Percentiles rank a stretch among this genome's conserved stretches.
Evolutionary conservation across 1,140 invertebrate species (phyloP).

Genomic region (Aporrectodea caliginosa): DNA sequence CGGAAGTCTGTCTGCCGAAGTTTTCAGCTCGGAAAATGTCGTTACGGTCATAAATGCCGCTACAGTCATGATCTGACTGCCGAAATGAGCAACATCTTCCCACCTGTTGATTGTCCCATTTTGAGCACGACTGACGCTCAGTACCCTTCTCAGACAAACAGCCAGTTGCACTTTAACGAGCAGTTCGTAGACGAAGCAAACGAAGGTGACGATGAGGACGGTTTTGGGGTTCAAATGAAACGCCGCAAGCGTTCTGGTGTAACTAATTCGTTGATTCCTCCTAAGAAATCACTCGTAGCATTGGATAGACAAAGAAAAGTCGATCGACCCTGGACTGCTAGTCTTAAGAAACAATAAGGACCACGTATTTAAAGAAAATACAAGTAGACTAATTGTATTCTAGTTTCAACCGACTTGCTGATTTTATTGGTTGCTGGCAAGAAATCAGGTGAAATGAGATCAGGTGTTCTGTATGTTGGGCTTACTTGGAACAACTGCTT

Average conservation of each 20-base stretch:
- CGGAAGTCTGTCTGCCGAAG: neutral
- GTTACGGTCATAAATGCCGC: neutral
- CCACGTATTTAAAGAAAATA: no score
- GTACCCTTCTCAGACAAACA: no score
- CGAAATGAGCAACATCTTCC: neutral
- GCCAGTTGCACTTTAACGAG: no score
- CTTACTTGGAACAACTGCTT: no score
- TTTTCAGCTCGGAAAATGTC: neutral
- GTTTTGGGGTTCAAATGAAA: neutral
- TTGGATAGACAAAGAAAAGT: neutral
- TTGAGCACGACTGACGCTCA: neutral
- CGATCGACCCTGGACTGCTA: neutral
- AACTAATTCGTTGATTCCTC: neutral
- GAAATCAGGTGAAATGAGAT: no score
- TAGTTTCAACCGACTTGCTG: no score
- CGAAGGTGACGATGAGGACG: neutral
- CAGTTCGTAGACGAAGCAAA: neutral
- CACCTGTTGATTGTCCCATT: neutral
- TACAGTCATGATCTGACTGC: neutral
- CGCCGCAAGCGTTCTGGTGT: neutral
- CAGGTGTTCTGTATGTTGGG: no score
- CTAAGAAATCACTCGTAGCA: neutral
- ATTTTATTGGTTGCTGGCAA: no score
- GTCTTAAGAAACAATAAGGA: neutral
- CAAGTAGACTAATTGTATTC: no score